A percentile compares a stretch with the other conserved stretches of the same genome.
Conservation (phyloP, 92 coral and sea anemone species). For the Scolanthus callimorphus region DNA sequence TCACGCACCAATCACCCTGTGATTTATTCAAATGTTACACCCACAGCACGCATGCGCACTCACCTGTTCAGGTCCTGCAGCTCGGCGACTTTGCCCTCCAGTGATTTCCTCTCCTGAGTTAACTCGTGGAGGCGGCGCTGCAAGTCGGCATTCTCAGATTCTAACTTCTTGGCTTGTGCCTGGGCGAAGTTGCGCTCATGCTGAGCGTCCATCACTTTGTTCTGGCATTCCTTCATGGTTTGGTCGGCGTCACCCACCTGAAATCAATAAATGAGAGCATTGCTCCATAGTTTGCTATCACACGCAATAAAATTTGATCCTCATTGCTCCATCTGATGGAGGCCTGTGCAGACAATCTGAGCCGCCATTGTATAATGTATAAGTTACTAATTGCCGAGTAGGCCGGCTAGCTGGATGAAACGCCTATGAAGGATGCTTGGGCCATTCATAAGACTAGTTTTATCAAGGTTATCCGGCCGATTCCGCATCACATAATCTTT, state of each 20-base stretch:
- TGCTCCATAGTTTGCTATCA: no score
- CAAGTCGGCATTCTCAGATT: slow-evolving; percentile 71
- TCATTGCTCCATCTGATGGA: no score
- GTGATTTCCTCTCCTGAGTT: slow-evolving; percentile 85
- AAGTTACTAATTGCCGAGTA: no score
- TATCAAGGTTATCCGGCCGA: no score
- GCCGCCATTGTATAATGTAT: no score
- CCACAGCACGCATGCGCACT: neutral
- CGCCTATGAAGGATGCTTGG: no score
- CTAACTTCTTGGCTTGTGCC: slow-evolving; percentile 79
- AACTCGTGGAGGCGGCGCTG: slow-evolving; percentile 59
- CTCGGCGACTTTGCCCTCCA: slow-evolving; percentile 84
- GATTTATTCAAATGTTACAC: neutral
- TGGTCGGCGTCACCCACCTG: slow-evolving; percentile 82
- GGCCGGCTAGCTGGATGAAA: no score
- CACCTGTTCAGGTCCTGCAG: slow-evolving; percentile 90
- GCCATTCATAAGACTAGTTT: no score
- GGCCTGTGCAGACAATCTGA: no score
- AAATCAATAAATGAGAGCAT: neutral
- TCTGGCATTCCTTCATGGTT: slow-evolving; percentile 69
- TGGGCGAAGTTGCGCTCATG: slow-evolving; percentile 85
- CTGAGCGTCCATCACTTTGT: slow-evolving; percentile 71
- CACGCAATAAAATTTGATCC: no score
- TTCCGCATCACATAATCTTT: no score
- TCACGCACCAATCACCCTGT: no score